A percentile compares a stretch with the other conserved stretches of the same genome.
These are phyloP conservation scores for Lithophane ornitopus DNA, from an alignment of 2,888 invertebrate genomes.

Conservation along the genomic window DNA sequence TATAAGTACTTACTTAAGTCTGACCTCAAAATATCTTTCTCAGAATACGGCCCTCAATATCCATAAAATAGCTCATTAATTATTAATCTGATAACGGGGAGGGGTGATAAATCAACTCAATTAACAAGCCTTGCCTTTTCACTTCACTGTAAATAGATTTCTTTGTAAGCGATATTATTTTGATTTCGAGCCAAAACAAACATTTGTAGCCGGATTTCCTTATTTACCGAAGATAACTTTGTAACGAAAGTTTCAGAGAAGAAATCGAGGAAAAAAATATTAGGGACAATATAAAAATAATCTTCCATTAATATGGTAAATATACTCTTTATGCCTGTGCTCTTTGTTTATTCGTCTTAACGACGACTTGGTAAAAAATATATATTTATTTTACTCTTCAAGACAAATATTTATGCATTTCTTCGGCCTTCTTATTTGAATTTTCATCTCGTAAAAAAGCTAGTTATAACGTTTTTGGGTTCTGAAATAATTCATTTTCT, in stretches of 20 bases:
- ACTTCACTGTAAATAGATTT: conserved; percentile 43
- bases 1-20: conserved; percentile 3
- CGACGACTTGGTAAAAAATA: conserved; percentile 4
- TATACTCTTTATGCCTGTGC: conserved; percentile 22
- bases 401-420: conserved; percentile 41
- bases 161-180: conserved; percentile 52
- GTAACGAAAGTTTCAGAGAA: conserved; percentile 24
- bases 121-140: conserved; percentile 49
- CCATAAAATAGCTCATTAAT: conserved; percentile 54
- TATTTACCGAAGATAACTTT: conserved; percentile 39
- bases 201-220: conserved; percentile 51
- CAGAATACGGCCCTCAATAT: conserved; percentile 41
- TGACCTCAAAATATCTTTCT: conserved; percentile 49
- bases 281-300: conserved; percentile 54
- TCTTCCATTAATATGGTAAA: conserved; percentile 61
- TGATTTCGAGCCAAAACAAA: conserved; percentile 49
- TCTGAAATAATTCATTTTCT: conserved; percentile 55
- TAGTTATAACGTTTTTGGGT: conserved; percentile 32
- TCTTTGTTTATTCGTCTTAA: conserved; percentile 27
- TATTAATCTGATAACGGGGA: conserved; percentile 55
- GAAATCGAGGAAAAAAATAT: conserved; percentile 32
- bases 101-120: conserved; percentile 55
- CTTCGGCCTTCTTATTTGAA: not conserved
- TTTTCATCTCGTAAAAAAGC: conserved; percentile 14
- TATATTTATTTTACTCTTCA: conserved; percentile 19